A percentile compares a stretch with the other conserved stretches of the same genome.
These are phyloP conservation scores for Lipophrys pholis DNA, from an alignment of 2,113 vertebrate genomes.

Conservation along the genomic window DNA sequence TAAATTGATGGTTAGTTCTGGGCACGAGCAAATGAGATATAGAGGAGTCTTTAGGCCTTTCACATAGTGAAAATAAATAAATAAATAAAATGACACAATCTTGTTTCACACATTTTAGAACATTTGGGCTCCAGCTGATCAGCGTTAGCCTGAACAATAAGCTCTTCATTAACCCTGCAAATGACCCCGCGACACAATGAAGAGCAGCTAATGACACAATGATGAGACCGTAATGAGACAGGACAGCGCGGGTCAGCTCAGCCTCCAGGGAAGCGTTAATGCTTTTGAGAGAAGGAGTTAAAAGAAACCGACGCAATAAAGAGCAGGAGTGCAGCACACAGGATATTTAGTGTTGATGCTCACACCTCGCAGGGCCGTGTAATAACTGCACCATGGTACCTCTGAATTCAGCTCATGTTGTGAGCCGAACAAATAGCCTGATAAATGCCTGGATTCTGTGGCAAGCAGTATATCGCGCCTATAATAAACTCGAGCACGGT, in stretches of 20 bases:
- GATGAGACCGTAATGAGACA: constrained; percentile 59
- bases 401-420: constrained; percentile 27
- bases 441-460: constrained; percentile 24
- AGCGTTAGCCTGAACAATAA: constrained; percentile 30
- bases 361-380: neutral
- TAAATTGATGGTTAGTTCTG: no score
- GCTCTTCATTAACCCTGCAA: constrained; percentile 52
- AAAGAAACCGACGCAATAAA: constrained; percentile 38
- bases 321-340: constrained; percentile 1
- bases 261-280: constrained; percentile 39
- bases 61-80: no score
- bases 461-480: neutral
- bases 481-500: no score
- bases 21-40: neutral
- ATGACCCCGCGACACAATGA: constrained; percentile 43
- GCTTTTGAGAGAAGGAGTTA: constrained; percentile 15
- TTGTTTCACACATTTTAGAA: constrained; percentile 19
- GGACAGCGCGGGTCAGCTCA: constrained; percentile 34
- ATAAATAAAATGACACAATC: neutral
- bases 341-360: constrained; percentile 25
- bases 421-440: constrained; percentile 8
- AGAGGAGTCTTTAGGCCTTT: constrained; percentile 3
- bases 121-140: constrained; percentile 39
- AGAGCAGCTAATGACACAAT: constrained; percentile 52
- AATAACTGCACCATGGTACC: neutral